These are phyloP conservation scores for Ptiloglossa arizonensis DNA, from an alignment of 1,140 invertebrate genomes.

Conservation along the genomic window DNA sequence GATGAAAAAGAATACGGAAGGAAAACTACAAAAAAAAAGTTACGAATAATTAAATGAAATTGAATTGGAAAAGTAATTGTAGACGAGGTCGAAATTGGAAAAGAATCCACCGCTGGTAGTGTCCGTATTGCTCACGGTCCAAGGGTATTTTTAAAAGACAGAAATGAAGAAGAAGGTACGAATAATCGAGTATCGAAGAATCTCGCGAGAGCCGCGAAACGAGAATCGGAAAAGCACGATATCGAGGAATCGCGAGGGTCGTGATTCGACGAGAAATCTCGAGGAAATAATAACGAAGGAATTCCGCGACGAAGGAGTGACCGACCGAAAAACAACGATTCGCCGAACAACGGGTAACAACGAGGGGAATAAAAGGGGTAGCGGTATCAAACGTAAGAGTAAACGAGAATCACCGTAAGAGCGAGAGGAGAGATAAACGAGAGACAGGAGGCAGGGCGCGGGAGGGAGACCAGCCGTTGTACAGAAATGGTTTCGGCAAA, in stretches of 20 bases:
- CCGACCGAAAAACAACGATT: neutral
- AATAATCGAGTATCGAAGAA: too few species aligned
- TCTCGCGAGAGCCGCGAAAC: too few species aligned
- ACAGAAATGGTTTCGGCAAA: constrained; percentile 68
- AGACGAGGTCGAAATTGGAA: too few species aligned
- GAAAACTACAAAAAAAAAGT: too few species aligned
- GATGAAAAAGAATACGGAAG: too few species aligned
- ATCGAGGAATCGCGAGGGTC: neutral
- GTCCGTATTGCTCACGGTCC: too few species aligned
- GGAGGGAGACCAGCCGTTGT: constrained; percentile 54
- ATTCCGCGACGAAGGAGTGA: neutral
- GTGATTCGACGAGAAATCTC: neutral
- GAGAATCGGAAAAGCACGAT: neutral
- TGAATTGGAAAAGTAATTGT: too few species aligned
- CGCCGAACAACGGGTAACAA: constrained; percentile 5
- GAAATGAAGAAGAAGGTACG: too few species aligned
- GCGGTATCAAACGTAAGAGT: constrained; percentile 10
- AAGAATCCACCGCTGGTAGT: too few species aligned
- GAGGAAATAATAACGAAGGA: constrained; percentile 12
- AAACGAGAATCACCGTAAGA: constrained; percentile 18
- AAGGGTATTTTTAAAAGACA: too few species aligned
- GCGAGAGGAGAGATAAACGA: constrained; percentile 33
- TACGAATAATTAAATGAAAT: too few species aligned
- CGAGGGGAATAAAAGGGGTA: neutral
- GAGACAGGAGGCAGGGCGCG: constrained; percentile 40